These are phyloP conservation scores for Gymnoscopelus microlampas DNA, from an alignment of 2,797 vertebrate species.

Conservation along the genomic window DNA sequence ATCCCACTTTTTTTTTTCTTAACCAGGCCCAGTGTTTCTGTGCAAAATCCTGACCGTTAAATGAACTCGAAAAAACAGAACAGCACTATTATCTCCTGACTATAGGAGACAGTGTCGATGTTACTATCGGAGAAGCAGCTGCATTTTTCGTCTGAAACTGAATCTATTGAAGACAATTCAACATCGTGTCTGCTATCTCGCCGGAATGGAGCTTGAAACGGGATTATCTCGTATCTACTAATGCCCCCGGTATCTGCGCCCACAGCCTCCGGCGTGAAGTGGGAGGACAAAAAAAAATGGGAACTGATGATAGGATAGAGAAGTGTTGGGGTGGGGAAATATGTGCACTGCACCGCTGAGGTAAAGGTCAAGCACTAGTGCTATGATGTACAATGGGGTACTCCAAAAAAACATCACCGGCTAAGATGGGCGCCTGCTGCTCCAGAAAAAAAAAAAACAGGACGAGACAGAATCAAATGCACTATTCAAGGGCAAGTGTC, in stretches of 20 bases:
- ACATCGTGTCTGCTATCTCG: conserved; percentile 59
- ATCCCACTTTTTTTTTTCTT: conserved; percentile 20
- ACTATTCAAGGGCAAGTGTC: conserved; percentile 10
- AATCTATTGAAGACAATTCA: conserved; percentile 61
- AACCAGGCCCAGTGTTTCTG: neutral
- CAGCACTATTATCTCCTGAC: conserved; percentile 22
- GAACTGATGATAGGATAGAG: conserved; percentile 35
- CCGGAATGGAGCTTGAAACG: conserved; percentile 60
- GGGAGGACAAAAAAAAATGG: conserved; percentile 3
- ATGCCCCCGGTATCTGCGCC: conserved; percentile 52
- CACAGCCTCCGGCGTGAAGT: conserved; percentile 31
- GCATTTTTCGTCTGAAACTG: conserved; percentile 39
- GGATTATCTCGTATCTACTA: conserved; percentile 67
- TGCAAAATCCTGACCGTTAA: conserved; percentile 43
- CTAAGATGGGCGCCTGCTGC: conserved; percentile 14
- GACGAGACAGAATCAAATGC: neutral
- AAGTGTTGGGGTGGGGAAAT: conserved; percentile 10
- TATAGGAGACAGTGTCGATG: conserved; percentile 43
- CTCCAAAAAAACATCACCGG: conserved; percentile 16
- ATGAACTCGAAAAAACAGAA: conserved; percentile 28
- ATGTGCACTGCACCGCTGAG: conserved; percentile 14
- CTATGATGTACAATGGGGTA: conserved; percentile 5
- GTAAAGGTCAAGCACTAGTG: conserved; percentile 5
- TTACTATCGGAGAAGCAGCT: conserved; percentile 45
- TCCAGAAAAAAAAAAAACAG: conserved; percentile 7